phyloP scores from a whole-genome alignment of 2,888 invertebrate genomes.

The Rhimphoctona megacephalus region DNA sequence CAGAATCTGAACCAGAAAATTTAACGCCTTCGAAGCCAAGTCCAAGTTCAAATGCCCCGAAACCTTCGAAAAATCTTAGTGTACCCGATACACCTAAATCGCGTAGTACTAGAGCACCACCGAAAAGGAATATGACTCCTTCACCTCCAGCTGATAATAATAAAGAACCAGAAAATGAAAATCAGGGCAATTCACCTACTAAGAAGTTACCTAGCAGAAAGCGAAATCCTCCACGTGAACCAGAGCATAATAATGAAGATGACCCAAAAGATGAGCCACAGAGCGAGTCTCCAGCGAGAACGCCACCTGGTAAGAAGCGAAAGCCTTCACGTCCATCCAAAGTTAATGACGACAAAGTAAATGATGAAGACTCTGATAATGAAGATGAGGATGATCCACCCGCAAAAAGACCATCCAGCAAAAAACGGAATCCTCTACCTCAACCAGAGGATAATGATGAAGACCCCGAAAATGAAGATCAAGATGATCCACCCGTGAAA shows the following conservation, averaged over 20 bases:
- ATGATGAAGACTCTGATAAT: slow-evolving; percentile 20
- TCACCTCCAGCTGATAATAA: slow-evolving; percentile 17
- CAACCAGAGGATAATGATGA: slow-evolving; percentile 22
- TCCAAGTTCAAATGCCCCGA: slow-evolving; percentile 15
- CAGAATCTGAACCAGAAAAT: slow-evolving; percentile 21
- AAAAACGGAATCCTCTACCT: slow-evolving; percentile 13
- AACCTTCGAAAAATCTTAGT: slow-evolving; percentile 31
- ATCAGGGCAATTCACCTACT: not conserved
- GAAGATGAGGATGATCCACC: slow-evolving; percentile 1
- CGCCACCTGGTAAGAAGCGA: not conserved
- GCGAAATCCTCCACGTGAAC: slow-evolving; percentile 19
- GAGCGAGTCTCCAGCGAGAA: not conserved
- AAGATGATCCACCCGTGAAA: slow-evolving; percentile 13
- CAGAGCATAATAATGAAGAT: slow-evolving; percentile 16
- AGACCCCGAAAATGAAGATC: slow-evolving; percentile 10
- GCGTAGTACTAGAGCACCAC: slow-evolving; percentile 30
- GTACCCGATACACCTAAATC: not conserved
- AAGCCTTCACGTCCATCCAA: too few species aligned
- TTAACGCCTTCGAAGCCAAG: slow-evolving; percentile 39
- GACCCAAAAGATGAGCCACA: not conserved
- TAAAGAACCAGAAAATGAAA: slow-evolving; percentile 18
- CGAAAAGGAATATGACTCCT: slow-evolving; percentile 22
- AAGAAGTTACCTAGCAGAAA: not conserved
- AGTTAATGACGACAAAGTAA: too few species aligned
- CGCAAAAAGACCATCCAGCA: not conserved